Base-by-base conservation (phyloP, 1,140 invertebrate genomes). In the Cataglyphis hispanica region DNA sequence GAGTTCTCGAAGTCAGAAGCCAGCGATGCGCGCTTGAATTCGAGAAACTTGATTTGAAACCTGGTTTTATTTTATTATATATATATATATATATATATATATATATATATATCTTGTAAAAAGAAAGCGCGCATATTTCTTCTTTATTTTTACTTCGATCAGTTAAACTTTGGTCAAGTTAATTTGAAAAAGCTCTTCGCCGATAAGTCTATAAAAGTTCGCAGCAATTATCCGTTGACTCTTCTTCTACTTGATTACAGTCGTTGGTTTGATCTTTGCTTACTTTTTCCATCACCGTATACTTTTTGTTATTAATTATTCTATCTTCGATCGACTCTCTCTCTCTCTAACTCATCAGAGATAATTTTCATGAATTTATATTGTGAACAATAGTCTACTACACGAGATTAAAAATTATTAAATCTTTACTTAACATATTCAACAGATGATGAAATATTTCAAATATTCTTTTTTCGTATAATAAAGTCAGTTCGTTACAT, bases 131-230 rank as follows among this genome's bases (percentile, higher is more conserved):
- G 34, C 37, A 40, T 19, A 40, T 25, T 11, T 10, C 3, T 22
- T 61, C 34, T 86, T 76, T 83, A 89, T 88, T 86, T 86, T 77
- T 77, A 53, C 56, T 72, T 53, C n/a, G n/a, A 69, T 60, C 31
- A 40, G 27, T 64, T 63, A 27, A 46, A 31, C 53, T 50, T 22
- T 50, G 25, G 66, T 76, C 40, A 25, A n/a, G 61, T 86, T 88
- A 90, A 87, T 84, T 50, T 87, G 80, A 43, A 53, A 90, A 74
- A 84, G 46, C 80, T 61, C 87, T 69, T 83, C 74, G 25, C 27
- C 58, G 64, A 76, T 85, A 78, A 74, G 86, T 87, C 60, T 37
- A 58, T 46, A 25, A 37, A 87, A 90, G 75, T 87, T 83, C n/a
- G 22, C 40, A 58, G 27, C 58, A 87, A 86, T 87, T 88, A 74